Base-by-base conservation (phyloP, 1,140 invertebrate genomes). In the Nephila pilipes region DNA sequence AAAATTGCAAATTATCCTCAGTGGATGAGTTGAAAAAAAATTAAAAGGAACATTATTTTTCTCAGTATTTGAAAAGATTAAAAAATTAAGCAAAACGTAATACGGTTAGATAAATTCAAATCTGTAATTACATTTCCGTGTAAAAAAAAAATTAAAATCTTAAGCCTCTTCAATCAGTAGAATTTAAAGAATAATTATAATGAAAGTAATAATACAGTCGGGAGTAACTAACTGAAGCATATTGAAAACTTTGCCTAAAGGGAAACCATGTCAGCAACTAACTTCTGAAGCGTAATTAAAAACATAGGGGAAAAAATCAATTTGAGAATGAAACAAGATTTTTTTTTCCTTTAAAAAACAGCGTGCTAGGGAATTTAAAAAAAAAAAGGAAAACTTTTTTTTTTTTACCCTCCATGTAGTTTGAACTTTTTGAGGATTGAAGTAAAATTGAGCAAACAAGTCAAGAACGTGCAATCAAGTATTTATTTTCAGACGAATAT, bases 401-500 rank as follows among this genome's bases (percentile, higher is more conserved):
- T 18, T 46, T 46, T 10, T 18, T 22, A 4, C 38, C 8, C 18
- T 46, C 18, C 16, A 80, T 22, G 75, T 32, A 65, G 63, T 22
- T 80, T 22, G 38, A 38, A 81, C 6, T 8, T 16, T 46, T 12
- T 16, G 18, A 16, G 10, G 18, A 1, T 20, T 29, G 83, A 36
- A 58, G 25, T 22, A 69, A 88, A 88, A 69, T 88, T 69, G 57
- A 65, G 25, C 85, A 88, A 88, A 69, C 85, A 88, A 88, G 1
- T 88, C 60, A 10, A 69, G 5, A 75, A 25, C 60, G 25, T 32
- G 85, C 85, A 88, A 88, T 88, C 85, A 38, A 65, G 60, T 88
- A 36, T 69, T 88, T 88, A 69, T 88, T 88, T 88, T 69, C 14
- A 46, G n/a, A n/a, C n/a, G n/a, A n/a, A n/a, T n/a, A n/a, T n/a